Evolutionary conservation across 1,140 invertebrate genomes (phyloP), one percentile per base, ranked within the genome.

Genomic region (Drosophila sechellia): DNA sequence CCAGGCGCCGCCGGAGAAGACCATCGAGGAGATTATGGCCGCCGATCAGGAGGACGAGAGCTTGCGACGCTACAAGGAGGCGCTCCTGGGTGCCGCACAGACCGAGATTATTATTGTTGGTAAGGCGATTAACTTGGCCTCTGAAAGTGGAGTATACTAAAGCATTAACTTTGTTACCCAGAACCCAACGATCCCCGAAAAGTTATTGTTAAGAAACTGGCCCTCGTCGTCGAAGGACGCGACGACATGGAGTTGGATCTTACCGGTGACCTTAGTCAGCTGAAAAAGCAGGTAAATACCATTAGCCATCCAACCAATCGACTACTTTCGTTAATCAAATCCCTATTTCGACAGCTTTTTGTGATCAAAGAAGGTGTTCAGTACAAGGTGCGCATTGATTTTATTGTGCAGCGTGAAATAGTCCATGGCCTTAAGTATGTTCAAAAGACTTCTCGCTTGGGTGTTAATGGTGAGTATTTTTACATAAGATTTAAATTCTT

Each of bases 341-440:
- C 12, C 17, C 1, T 0, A 40, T 68, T 74, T 52, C 10, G 10
- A 94, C 43, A 95, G 94, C 95, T 96, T 49, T 98, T 98, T 94
- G 94, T 95, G 40, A 97, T 99, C 78, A 99, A 99, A 93, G 98
- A 99, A 93, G 98, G 98, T 6, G 95, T 98, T 64, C 96, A 97
- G 64, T 99, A 99, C 91, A 95, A 94, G 92, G 97, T 99, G 91
- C 95, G 97, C 87, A 99, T 99, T 92, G 97, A 99, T 91, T 99
- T 99, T 93, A 96, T 98, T 91, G 98, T 99, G 22, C 99, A 99
- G 93, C 94, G 98, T 63, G 99, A 99, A 94, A 99, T 99, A 87
- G 98, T 99, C 10, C 97, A 98, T 93, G 99, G 99, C 27, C 94
- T 99, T 57, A 98, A 98, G 93, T 99, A 99, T 93, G 94, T 98